A percentile compares a stretch with the other conserved stretches of the same genome.
phyloP scores from a whole-genome alignment of 1,140 invertebrate genomes.

The Copidosoma floridanum region DNA sequence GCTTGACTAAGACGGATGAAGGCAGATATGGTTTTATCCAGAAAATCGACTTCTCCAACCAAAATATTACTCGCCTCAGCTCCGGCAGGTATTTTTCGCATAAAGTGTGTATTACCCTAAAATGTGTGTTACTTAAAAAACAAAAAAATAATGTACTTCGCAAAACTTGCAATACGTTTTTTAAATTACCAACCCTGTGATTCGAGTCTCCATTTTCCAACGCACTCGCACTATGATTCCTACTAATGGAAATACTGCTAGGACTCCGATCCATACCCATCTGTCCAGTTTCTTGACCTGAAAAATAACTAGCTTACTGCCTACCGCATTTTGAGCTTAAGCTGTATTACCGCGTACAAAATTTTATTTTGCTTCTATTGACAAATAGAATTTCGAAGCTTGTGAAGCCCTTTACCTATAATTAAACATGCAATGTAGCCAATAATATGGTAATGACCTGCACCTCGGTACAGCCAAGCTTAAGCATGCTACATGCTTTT shows the following conservation, averaged over 20 bases:
- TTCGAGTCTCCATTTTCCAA: slow-evolving; percentile 68
- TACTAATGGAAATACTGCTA: slow-evolving; percentile 73
- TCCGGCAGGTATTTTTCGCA: slow-evolving; percentile 95
- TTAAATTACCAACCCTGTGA: slow-evolving; percentile 58
- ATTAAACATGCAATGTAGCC: slow-evolving; percentile 11
- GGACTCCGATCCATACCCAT: slow-evolving; percentile 73
- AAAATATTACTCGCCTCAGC: slow-evolving; percentile 97
- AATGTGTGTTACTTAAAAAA: slow-evolving; percentile 17
- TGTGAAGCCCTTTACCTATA: background rate
- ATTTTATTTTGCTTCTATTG: no score
- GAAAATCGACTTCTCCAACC: slow-evolving; percentile 96
- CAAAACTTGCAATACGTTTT: background rate
- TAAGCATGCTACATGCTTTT: slow-evolving; percentile 16
- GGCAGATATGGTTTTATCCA: slow-evolving; percentile 86
- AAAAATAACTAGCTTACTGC: slow-evolving; percentile 49
- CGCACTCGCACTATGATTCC: slow-evolving; percentile 73
- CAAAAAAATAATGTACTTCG: no score
- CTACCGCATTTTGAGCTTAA: slow-evolving; percentile 35
- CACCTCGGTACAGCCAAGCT: slow-evolving; percentile 3
- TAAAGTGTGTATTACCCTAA: slow-evolving; percentile 87
- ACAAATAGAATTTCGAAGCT: background rate
- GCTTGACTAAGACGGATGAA: slow-evolving; percentile 91
- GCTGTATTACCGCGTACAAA: no score
- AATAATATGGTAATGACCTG: slow-evolving; percentile 2
- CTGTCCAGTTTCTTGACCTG: slow-evolving; percentile 51